Conservation (phyloP, 2,888 invertebrate genomes). For the Anoncus sp. region DNA sequence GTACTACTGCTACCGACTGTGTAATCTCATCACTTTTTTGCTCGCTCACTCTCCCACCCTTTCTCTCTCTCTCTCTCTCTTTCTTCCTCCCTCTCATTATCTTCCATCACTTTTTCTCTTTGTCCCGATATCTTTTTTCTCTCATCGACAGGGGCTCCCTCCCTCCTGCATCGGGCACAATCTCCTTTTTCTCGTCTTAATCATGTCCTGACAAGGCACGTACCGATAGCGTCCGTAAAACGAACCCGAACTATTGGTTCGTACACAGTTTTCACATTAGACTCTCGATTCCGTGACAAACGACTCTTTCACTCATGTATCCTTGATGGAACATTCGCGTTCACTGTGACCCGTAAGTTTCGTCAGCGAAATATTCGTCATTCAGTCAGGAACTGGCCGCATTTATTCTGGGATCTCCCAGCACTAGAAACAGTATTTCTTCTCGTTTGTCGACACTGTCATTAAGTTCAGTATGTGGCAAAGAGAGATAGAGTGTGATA, state of each 20-base stretch:
- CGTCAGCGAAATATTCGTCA: neutral
- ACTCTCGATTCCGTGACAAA: constrained; percentile 19
- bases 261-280: constrained; percentile 41
- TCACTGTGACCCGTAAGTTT: neutral
- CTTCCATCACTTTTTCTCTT: constrained; percentile 11
- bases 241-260: constrained; percentile 25
- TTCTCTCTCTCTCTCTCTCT: constrained; percentile 1
- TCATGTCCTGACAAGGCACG: constrained; percentile 61
- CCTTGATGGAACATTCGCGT: neutral
- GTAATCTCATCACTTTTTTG: constrained; percentile 37
- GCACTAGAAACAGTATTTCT: neutral
- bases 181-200: constrained; percentile 59
- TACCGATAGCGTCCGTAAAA: constrained; percentile 62
- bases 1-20: constrained; percentile 18
- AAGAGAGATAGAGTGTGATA: no score
- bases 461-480: neutral
- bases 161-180: constrained; percentile 15
- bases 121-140: constrained; percentile 25
- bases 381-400: neutral
- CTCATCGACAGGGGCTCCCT: neutral
- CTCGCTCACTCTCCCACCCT: neutral
- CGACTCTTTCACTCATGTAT: neutral
- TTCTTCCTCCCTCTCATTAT: neutral
- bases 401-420: neutral
- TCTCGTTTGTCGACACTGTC: neutral